phyloP scores from a whole-genome alignment of 1,140 invertebrate species.

The Penaeus vannamei region DNA sequence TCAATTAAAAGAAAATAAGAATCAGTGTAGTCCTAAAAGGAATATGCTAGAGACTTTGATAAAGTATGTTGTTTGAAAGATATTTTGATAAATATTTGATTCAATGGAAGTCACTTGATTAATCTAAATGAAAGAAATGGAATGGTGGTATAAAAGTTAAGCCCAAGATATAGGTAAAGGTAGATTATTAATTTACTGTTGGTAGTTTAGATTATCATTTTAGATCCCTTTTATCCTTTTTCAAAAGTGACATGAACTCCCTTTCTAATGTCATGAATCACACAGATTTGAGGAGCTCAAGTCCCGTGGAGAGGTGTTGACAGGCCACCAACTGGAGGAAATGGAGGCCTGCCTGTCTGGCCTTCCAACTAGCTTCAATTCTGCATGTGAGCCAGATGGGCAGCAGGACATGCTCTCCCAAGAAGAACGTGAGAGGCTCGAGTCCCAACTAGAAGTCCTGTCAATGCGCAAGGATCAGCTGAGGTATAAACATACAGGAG shows the following conservation, averaged over 20 bases:
- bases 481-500: not conserved
- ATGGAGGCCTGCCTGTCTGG: constrained; percentile 36
- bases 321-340: constrained; percentile 41
- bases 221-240: not conserved
- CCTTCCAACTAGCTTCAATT: not conserved
- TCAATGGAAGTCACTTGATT: no score
- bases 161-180: not conserved
- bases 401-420: not conserved
- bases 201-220: not conserved
- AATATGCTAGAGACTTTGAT: no score
- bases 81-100: no score
- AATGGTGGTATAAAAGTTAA: no score
- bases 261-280: not conserved
- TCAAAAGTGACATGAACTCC: not conserved
- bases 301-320: constrained; percentile 36
- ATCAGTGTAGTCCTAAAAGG: no score
- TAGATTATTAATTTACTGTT: not conserved
- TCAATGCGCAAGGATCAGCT: constrained; percentile 43
- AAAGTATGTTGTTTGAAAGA: no score
- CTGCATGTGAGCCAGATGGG: not conserved
- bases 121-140: no score
- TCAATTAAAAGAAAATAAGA: no score
- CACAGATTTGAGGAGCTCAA: constrained; percentile 40
- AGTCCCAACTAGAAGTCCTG: constrained; percentile 37
- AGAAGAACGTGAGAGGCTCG: constrained; percentile 36